Conservation (phyloP, 2,113 vertebrate species). For the Rhynchopsitta pachyrhyncha region DNA sequence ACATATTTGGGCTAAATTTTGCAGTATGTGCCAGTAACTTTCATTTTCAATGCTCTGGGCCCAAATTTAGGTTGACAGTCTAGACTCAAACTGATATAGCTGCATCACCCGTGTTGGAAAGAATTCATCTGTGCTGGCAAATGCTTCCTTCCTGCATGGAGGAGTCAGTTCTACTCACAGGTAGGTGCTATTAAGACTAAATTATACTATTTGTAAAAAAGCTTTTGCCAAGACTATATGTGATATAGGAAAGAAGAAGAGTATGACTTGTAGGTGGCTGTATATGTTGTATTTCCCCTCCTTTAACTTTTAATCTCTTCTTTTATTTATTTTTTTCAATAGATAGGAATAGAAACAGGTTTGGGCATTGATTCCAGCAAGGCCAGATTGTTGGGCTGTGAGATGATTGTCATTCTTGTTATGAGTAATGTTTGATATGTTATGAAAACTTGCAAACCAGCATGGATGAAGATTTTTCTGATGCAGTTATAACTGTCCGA, state of each 20-base stretch:
- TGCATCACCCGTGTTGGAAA: background rate
- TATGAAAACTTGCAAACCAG: background rate
- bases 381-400: background rate
- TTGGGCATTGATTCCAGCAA: background rate
- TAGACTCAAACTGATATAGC: slow-evolving; percentile 1
- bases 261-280: background rate
- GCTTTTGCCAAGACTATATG: background rate
- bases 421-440: background rate
- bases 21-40: background rate
- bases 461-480: background rate
- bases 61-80: background rate
- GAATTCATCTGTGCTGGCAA: background rate
- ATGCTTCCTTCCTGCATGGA: background rate
- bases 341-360: background rate
- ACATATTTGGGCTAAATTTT: background rate
- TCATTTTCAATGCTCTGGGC: background rate
- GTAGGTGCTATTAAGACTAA: background rate
- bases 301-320: background rate
- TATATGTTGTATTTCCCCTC: background rate
- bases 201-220: background rate
- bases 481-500: background rate
- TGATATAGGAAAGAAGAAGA: background rate
- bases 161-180: background rate
- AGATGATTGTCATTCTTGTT: background rate
- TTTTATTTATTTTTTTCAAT: background rate